Percentiles rank a stretch among this genome's conserved stretches.
phyloP scores from a whole-genome alignment of 2,113 vertebrate species.

The Hemiscyllium ocellatum region DNA sequence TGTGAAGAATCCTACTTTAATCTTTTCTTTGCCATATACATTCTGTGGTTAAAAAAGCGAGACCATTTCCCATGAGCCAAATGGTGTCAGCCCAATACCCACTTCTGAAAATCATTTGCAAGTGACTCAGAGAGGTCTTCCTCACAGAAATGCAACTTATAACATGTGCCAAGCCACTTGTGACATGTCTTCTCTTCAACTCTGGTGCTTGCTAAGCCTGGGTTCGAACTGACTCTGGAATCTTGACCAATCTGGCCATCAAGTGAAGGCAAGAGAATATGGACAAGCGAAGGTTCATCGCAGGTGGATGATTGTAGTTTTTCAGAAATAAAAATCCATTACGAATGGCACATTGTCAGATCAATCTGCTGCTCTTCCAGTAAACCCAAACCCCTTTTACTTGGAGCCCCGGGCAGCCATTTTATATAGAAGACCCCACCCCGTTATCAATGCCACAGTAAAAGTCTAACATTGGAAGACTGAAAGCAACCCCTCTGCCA shows the following conservation, averaged over 20 bases:
- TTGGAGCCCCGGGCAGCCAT: neutral
- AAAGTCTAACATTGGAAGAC: neutral
- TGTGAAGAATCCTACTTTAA: neutral
- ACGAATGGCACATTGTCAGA: neutral
- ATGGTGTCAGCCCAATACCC: neutral
- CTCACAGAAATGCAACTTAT: neutral
- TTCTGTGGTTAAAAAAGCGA: neutral
- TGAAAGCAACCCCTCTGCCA: neutral
- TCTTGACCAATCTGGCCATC: neutral
- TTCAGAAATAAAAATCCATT: neutral
- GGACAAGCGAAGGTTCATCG: neutral
- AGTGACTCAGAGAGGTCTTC: neutral
- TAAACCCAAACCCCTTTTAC: neutral
- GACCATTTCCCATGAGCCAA: neutral
- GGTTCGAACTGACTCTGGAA: neutral
- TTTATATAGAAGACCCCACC: neutral
- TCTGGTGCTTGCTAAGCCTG: neutral
- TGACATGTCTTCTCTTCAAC: neutral
- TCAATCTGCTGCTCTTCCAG: neutral
- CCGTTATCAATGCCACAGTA: neutral
- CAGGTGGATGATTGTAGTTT: neutral
- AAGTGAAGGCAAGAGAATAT: neutral
- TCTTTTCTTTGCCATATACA: neutral
- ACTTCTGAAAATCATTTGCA: neutral
- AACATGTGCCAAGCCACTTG: neutral